These are phyloP conservation scores for Ceyx cyanopectus DNA, from an alignment of 2,113 vertebrate genomes.

Conservation along the genomic window DNA sequence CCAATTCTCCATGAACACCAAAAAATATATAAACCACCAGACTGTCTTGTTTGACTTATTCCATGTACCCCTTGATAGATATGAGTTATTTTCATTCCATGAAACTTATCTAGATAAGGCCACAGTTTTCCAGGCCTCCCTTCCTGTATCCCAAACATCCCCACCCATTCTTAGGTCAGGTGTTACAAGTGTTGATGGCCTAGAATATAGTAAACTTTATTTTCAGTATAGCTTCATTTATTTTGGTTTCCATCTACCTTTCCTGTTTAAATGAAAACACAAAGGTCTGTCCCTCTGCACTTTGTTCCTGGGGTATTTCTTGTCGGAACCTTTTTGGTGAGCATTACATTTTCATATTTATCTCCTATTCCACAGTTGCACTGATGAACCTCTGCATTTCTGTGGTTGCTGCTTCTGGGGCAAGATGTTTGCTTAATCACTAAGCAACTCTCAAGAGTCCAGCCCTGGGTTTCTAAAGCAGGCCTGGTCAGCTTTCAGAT, in stretches of 20 bases:
- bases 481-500: neutral
- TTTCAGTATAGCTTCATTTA: constrained; percentile 57
- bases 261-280: constrained; percentile 67
- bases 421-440: neutral
- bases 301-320: constrained; percentile 37
- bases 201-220: constrained; percentile 31
- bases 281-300: constrained; percentile 18
- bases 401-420: neutral
- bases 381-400: neutral
- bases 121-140: constrained; percentile 61
- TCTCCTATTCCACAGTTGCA: neutral
- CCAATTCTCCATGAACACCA: neutral
- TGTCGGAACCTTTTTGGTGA: neutral
- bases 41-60: constrained; percentile 2
- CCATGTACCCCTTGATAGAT: neutral
- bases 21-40: neutral
- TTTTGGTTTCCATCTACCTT: constrained; percentile 73
- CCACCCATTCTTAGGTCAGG: constrained; percentile 69
- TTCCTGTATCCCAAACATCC: constrained; percentile 68
- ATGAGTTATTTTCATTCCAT: constrained; percentile 42
- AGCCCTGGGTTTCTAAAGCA: constrained; percentile 4
- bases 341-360: constrained; percentile 2
- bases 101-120: constrained; percentile 50
- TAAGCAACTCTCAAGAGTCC: neutral
- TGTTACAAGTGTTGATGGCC: constrained; percentile 31